Evolutionary conservation across 2,888 invertebrate genomes (phyloP), one percentile per base, ranked within the genome.

Genomic region (Drosophila seclusa): DNA sequence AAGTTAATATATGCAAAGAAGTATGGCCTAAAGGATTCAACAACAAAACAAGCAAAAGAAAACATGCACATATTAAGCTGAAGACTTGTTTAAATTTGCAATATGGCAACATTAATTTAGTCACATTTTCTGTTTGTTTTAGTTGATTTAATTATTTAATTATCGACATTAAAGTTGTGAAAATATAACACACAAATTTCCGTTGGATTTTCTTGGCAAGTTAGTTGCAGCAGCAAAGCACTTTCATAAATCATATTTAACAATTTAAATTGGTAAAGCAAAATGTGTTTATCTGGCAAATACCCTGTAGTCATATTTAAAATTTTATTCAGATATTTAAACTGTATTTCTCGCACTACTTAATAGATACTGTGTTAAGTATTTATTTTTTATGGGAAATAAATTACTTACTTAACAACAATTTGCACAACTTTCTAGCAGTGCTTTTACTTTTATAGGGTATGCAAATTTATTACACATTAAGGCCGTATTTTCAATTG

Each of bases 381-480:
- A 16, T 24, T 16, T 2, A 24, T 0, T 24, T 24, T 2, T 8
- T 45, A 8, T 2, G 16, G 2, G 2, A 4, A 45, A 2, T 4
- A 24, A 24, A 24, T 45, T 8, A 8, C 24, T 45, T 24, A 27
- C 2, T 45, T 13, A 29, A 11, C 18, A 49, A 1, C 18, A 1
- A 18, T 5, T 49, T 49, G 27, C 27, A 7, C 13, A 50, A 31
- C 40, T 13, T n/a, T 21, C 36, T 7, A 2, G 29, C 7, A 7
- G n/a, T 29, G n/a, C 18, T 45, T 13, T 5, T 10, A 3, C 8
- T 13, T 21, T 1, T 31, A 27, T 2, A 57, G 68, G 29, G 55
- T 34, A 68, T 27, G n/a, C 7, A 63, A 61, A 76, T 68, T 59
- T 53, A 62, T 73, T 32, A 63, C 68, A 40, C 61, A 73, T 68